Percentiles rank a stretch among this genome's conserved stretches.
Conservation (phyloP, 2,888 invertebrate species). For the Drosophila koepferae region DNA sequence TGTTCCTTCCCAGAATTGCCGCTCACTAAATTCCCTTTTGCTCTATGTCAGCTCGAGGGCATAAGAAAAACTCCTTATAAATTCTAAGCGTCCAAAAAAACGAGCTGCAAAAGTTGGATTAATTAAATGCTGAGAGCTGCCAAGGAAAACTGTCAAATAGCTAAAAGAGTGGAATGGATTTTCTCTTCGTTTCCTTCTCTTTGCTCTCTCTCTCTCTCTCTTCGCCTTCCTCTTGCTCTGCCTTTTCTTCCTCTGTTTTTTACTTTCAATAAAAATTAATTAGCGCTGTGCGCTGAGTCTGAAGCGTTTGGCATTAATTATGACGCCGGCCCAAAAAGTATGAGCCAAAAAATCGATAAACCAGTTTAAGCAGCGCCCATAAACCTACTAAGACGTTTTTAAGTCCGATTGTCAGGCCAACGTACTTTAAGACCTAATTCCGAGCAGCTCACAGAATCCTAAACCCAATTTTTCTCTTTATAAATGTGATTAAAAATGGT, state of each 20-base stretch:
- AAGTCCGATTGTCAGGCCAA: constrained; percentile 6
- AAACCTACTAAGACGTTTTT: constrained; percentile 52
- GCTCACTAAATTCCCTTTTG: constrained; percentile 10
- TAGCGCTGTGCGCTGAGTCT: constrained; percentile 48
- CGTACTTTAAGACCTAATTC: neutral
- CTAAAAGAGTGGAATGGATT: constrained; percentile 21
- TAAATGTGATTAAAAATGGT: neutral
- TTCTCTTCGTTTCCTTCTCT: no score
- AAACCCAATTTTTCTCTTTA: neutral
- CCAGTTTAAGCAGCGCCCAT: constrained; percentile 31
- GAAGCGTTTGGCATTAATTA: constrained; percentile 66
- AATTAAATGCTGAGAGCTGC: constrained; percentile 33
- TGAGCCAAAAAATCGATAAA: constrained; percentile 50
- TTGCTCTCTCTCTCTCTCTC: no score
- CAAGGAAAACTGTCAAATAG: constrained; percentile 14
- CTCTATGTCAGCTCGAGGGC: neutral
- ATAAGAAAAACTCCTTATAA: constrained; percentile 2
- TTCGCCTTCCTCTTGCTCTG: neutral
- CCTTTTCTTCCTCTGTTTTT: constrained; percentile 20
- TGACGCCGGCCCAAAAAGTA: constrained; percentile 41
- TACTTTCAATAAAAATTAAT: constrained; percentile 75
- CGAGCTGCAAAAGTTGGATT: constrained; percentile 24
- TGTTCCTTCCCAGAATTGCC: neutral
- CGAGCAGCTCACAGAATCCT: neutral
- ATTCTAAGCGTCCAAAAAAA: neutral